These are phyloP conservation scores for Vulpes vulpes DNA, from an alignment of 2,113 vertebrate genomes.

Conservation along the genomic window DNA sequence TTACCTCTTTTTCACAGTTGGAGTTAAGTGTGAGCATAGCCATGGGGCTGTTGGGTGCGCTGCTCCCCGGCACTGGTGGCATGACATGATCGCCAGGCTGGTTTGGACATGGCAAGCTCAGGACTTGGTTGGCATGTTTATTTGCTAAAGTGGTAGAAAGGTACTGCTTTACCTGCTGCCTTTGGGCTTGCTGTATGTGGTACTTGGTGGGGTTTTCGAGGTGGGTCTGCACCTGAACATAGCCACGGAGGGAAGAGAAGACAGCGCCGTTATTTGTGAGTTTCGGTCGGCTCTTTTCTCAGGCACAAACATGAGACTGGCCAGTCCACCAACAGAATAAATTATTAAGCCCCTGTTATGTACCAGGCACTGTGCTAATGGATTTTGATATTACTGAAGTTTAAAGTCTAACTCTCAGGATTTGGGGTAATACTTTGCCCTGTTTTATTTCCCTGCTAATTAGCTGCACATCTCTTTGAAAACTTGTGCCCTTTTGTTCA, in stretches of 20 bases:
- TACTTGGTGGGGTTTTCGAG: slow-evolving; percentile 98
- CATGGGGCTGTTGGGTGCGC: slow-evolving; percentile 99
- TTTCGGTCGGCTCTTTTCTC: fast-evolving
- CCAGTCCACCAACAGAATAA: not conserved
- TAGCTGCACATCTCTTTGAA: not conserved
- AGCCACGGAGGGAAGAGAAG: slow-evolving; percentile 73
- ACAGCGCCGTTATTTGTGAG: slow-evolving; percentile 51
- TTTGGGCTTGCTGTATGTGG: slow-evolving; percentile 97
- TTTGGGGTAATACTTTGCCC: slow-evolving; percentile 14
- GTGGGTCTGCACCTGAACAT: slow-evolving; percentile 95
- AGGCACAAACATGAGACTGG: not conserved
- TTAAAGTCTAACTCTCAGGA: slow-evolving; percentile 37
- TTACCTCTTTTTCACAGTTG: slow-evolving; percentile 96
- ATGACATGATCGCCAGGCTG: slow-evolving; percentile 96
- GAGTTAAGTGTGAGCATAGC: slow-evolving; percentile 97
- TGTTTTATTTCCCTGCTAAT: slow-evolving; percentile 11
- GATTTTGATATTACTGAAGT: slow-evolving; percentile 15
- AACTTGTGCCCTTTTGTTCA: not conserved
- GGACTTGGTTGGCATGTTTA: slow-evolving; percentile 95
- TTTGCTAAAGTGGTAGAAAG: slow-evolving; percentile 96
- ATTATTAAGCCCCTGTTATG: not conserved
- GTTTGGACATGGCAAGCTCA: slow-evolving; percentile 96
- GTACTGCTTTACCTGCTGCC: slow-evolving; percentile 99
- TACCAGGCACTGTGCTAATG: slow-evolving; percentile 16
- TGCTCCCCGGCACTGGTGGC: slow-evolving; percentile 97